phyloP scores from a whole-genome alignment of 2,888 invertebrate genomes.

The Furcula furcula region DNA sequence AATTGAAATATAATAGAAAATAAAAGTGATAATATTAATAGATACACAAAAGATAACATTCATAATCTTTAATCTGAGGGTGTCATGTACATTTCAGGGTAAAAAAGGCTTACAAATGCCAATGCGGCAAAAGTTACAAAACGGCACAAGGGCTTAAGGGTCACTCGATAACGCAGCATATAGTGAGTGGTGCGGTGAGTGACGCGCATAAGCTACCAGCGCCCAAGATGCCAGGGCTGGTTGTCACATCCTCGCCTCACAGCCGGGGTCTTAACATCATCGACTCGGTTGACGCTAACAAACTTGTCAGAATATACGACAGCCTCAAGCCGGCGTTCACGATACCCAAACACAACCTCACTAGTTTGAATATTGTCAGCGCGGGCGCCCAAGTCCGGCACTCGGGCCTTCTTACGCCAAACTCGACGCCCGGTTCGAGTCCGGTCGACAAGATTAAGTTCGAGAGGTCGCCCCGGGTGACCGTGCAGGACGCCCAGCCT shows the following conservation, averaged over 20 bases:
- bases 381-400: constrained; percentile 37
- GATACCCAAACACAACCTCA: constrained; percentile 64
- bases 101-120: constrained; percentile 90
- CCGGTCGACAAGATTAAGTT: constrained; percentile 53
- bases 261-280: constrained; percentile 41
- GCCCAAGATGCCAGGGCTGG: constrained; percentile 55
- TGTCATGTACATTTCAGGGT: constrained; percentile 80
- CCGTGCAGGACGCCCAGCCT: constrained; percentile 45
- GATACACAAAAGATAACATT: no score
- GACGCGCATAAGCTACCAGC: constrained; percentile 29
- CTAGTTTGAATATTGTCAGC: constrained; percentile 50
- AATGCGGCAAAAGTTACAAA: constrained; percentile 93
- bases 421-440: constrained; percentile 67
- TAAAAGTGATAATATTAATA: no score
- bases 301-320: constrained; percentile 71
- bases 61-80: no score
- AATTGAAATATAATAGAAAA: no score
- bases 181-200: constrained; percentile 36
- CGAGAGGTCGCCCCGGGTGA: constrained; percentile 56
- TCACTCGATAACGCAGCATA: constrained; percentile 80
- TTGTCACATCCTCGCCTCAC: constrained; percentile 69
- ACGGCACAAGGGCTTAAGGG: constrained; percentile 89
- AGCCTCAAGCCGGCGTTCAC: constrained; percentile 63
- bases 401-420: constrained; percentile 72
- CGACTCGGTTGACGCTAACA: constrained; percentile 55